Percentiles rank a stretch among this genome's conserved stretches.
Evolutionary conservation across 1,140 invertebrate species (phyloP).

Genomic region (Drosophila baimaii): DNA sequence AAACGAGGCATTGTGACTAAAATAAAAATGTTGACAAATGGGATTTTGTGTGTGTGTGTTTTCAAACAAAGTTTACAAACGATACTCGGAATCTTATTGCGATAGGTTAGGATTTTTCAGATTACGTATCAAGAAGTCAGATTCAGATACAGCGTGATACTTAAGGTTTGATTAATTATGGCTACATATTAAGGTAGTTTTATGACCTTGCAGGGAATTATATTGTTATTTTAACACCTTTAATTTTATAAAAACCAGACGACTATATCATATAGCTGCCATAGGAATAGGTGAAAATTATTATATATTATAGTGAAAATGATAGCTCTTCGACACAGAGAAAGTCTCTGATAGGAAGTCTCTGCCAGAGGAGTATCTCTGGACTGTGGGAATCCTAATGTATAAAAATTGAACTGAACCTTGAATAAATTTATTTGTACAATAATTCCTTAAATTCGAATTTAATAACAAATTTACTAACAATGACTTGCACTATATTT

Average conservation of each 20-base stretch:
- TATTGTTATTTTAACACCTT: no score
- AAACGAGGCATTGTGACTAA: constrained; percentile 18
- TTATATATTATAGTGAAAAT: no score
- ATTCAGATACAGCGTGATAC: no score
- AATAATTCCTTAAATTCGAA: background rate
- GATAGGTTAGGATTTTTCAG: constrained; percentile 12
- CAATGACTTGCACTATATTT: background rate
- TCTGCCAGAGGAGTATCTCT: no score
- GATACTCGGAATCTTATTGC: constrained; percentile 1
- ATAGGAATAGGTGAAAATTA: no score
- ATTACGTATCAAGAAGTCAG: background rate
- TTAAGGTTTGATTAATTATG: background rate
- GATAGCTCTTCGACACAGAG: no score
- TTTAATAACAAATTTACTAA: background rate
- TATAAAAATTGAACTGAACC: no score
- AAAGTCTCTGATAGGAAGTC: no score
- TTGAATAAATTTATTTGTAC: background rate
- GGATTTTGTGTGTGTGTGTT: background rate
- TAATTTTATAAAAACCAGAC: no score
- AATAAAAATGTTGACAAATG: constrained; percentile 22
- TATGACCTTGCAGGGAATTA: no score
- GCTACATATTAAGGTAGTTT: background rate
- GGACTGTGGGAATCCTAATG: no score
- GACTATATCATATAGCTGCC: no score
- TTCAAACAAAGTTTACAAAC: constrained; percentile 12